Conservation (phyloP, 2,888 invertebrate species). For the Polyommatus iphigenia region DNA sequence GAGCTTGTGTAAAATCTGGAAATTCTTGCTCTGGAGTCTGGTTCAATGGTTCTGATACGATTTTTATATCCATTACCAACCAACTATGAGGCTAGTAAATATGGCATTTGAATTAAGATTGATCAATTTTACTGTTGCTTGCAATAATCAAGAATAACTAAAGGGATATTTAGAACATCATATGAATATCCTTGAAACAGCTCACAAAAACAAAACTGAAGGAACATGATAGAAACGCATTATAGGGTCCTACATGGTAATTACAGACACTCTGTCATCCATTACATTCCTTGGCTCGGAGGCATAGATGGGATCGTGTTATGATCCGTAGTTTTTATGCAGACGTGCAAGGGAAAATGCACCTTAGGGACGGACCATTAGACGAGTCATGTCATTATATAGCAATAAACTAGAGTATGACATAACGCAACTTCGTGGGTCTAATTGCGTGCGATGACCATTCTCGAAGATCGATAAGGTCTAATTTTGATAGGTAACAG, state of each 20-base stretch:
- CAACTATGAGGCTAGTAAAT: too few relatives aligned
- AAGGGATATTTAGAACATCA: not conserved
- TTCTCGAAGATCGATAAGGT: constrained; percentile 15
- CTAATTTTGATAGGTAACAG: not conserved
- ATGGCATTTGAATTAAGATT: not conserved
- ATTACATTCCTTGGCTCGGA: constrained; percentile 38
- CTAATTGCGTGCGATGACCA: constrained; percentile 14
- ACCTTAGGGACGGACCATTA: constrained; percentile 11
- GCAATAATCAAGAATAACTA: not conserved
- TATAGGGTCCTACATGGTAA: constrained; percentile 34
- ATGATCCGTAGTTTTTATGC: constrained; percentile 39
- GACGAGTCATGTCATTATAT: constrained; percentile 27
- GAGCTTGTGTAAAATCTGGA: too few relatives aligned
- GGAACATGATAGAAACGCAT: not conserved
- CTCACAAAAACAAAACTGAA: constrained; percentile 1
- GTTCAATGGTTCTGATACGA: too few relatives aligned
- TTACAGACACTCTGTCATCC: constrained; percentile 43
- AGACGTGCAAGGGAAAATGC: constrained; percentile 20
- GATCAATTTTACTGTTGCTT: not conserved
- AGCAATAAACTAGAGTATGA: constrained; percentile 26
- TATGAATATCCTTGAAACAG: not conserved
- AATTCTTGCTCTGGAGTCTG: too few relatives aligned
- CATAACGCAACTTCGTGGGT: constrained; percentile 16
- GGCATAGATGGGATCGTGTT: constrained; percentile 39
- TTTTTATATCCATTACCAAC: too few relatives aligned